These are phyloP conservation scores for Pedetes capensis DNA, from an alignment of 2,113 vertebrate genomes.

Conservation along the genomic window DNA sequence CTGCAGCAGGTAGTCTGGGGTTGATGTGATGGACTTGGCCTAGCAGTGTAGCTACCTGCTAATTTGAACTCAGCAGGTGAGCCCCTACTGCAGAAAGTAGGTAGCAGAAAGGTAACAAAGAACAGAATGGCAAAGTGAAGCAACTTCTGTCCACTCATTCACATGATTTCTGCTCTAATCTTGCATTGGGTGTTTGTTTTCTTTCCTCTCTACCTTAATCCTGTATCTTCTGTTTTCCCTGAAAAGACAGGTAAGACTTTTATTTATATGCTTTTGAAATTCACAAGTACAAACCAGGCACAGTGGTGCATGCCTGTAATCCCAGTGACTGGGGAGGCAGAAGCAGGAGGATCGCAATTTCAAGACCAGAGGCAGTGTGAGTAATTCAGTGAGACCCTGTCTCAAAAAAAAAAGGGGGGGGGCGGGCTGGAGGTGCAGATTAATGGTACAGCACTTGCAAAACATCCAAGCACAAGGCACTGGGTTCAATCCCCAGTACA, in stretches of 20 bases:
- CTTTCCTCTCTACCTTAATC: not conserved
- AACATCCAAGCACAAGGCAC: no score
- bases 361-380: no score
- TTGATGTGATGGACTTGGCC: not conserved
- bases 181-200: not conserved
- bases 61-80: constrained; percentile 41
- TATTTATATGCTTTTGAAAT: constrained; percentile 19
- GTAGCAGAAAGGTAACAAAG: not conserved
- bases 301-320: no score
- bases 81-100: not conserved
- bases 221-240: not conserved
- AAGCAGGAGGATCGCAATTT: no score
- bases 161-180: not conserved
- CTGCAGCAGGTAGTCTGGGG: not conserved
- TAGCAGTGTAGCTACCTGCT: not conserved
- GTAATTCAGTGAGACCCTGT: no score
- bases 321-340: no score
- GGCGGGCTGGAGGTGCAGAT: no score
- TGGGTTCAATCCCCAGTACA: no score
- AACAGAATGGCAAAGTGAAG: not conserved
- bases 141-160: not conserved
- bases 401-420: no score
- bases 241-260: not conserved
- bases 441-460: no score
- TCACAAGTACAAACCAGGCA: not conserved